These are phyloP conservation scores for Carassius carassius DNA, from an alignment of 2,113 vertebrate species.

Conservation along the genomic window DNA sequence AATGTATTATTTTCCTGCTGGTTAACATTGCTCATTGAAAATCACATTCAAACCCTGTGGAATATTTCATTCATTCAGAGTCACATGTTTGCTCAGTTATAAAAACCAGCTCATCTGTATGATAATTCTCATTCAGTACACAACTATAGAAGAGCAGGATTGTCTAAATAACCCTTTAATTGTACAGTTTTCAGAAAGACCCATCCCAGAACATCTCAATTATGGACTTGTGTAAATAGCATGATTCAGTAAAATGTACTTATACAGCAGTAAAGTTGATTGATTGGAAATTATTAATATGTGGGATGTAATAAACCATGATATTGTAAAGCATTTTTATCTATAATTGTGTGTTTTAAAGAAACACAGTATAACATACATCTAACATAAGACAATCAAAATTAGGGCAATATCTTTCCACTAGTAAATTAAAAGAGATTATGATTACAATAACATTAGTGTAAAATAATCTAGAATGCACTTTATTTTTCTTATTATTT, in stretches of 20 bases:
- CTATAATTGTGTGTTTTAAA: not conserved
- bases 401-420: not conserved
- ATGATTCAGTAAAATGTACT: not conserved
- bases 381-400: not conserved
- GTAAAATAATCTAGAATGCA: not conserved
- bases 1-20: constrained; percentile 1
- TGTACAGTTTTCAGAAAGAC: not conserved
- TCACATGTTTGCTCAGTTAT: not conserved
- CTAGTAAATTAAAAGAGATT: no score
- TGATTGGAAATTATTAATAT: not conserved
- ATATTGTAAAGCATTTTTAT: not conserved
- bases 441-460: not conserved
- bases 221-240: not conserved
- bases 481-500: not conserved
- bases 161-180: not conserved
- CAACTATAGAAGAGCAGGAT: not conserved
- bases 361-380: not conserved
- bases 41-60: not conserved
- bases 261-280: not conserved
- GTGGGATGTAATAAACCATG: not conserved
- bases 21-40: not conserved
- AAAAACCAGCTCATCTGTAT: not conserved
- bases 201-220: not conserved
- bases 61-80: not conserved
- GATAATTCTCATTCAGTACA: not conserved